Conservation (phyloP, 2,888 invertebrate species). For the Lepetodrilus schrolli region DNA sequence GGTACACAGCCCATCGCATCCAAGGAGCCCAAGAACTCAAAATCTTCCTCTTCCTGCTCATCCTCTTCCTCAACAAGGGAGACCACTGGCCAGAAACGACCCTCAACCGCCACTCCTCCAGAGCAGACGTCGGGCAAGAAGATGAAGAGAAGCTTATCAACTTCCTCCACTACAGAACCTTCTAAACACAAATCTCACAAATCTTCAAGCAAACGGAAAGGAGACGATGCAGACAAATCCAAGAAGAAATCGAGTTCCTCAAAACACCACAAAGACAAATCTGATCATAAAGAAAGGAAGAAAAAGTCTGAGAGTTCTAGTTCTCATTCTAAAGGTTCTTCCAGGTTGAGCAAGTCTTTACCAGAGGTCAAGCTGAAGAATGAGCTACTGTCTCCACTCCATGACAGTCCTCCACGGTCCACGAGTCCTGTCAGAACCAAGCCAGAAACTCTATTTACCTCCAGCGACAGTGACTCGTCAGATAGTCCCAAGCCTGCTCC, state of each 20-base stretch:
- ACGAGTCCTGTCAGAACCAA: neutral
- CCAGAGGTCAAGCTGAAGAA: constrained; percentile 3
- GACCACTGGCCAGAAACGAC: constrained; percentile 29
- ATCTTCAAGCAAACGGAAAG: constrained; percentile 6
- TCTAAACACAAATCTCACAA: constrained; percentile 39
- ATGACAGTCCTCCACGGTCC: constrained; percentile 7
- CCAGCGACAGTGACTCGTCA: constrained; percentile 30
- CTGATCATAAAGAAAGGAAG: constrained; percentile 14
- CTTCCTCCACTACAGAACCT: constrained; percentile 31
- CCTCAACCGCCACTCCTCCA: constrained; percentile 28
- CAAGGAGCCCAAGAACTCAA: constrained; percentile 30
- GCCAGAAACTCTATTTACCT: neutral
- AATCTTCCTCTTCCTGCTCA: constrained; percentile 29
- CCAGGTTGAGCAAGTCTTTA: constrained; percentile 11
- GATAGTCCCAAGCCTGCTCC: neutral
- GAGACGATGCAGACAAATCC: constrained; percentile 28
- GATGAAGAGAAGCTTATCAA: constrained; percentile 41
- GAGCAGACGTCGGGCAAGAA: constrained; percentile 40
- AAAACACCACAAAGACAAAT: constrained; percentile 29
- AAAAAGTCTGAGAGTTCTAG: constrained; percentile 22
- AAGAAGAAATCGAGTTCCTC: constrained; percentile 25
- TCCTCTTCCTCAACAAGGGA: constrained; percentile 31
- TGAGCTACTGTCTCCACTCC: constrained; percentile 10
- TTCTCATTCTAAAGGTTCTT: constrained; percentile 9
- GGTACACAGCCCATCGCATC: constrained; percentile 28